A percentile compares a stretch with the other conserved stretches of the same genome.
These are phyloP conservation scores for Anoncus sp. DNA, from an alignment of 2,888 invertebrate genomes.

Conservation along the genomic window DNA sequence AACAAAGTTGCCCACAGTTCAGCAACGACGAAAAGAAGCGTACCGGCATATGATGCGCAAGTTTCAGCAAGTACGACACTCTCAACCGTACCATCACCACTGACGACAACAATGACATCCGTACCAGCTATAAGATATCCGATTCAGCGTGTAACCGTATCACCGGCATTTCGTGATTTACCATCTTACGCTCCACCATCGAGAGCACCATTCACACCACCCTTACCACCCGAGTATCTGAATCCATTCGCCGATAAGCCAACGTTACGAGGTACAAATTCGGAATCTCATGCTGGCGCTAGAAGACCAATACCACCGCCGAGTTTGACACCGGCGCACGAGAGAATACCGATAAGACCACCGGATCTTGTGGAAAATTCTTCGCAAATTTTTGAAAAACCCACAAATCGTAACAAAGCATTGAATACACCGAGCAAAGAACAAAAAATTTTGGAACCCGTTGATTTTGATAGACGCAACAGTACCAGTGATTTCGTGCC, in stretches of 20 bases:
- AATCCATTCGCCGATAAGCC: slow-evolving; percentile 96
- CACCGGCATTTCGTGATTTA: slow-evolving; percentile 86
- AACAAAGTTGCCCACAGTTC: slow-evolving; percentile 89
- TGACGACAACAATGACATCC: slow-evolving; percentile 82
- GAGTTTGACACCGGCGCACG: slow-evolving; percentile 91
- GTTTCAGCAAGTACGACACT: slow-evolving; percentile 84
- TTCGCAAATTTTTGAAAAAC: slow-evolving; percentile 72
- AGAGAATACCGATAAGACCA: slow-evolving; percentile 92
- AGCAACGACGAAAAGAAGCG: slow-evolving; percentile 88
- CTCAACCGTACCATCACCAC: slow-evolving; percentile 87
- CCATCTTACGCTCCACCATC: slow-evolving; percentile 94
- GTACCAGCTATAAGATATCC: slow-evolving; percentile 70
- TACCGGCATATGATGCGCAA: slow-evolving; percentile 86
- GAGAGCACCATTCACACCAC: slow-evolving; percentile 91
- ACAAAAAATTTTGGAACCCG: slow-evolving; percentile 67
- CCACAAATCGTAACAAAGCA: slow-evolving; percentile 74
- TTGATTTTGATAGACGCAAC: slow-evolving; percentile 72
- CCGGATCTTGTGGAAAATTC: slow-evolving; percentile 84
- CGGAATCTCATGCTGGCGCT: slow-evolving; percentile 82
- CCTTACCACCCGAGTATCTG: slow-evolving; percentile 92
- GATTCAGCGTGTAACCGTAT: slow-evolving; percentile 75
- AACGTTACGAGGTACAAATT: slow-evolving; percentile 90
- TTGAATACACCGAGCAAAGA: slow-evolving; percentile 74
- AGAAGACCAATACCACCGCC: slow-evolving; percentile 93
- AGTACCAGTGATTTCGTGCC: slow-evolving; percentile 87